phyloP scores from a whole-genome alignment of 2,888 invertebrate genomes.

The Pyrocoelia pectoralis region DNA sequence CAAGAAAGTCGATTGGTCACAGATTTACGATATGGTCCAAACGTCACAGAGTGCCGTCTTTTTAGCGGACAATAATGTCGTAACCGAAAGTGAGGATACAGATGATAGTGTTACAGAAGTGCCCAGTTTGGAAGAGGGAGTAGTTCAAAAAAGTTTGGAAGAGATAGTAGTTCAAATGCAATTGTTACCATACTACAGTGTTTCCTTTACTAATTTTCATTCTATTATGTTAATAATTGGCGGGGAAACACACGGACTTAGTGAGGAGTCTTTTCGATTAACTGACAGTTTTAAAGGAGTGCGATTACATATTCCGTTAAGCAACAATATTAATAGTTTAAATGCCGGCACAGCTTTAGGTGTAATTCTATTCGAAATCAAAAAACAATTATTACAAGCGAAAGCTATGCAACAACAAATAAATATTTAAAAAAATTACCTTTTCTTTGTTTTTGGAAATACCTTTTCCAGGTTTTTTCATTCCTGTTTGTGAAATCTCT shows the following conservation, averaged over 20 bases:
- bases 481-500: too few species aligned
- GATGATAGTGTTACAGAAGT: not conserved
- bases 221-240: slow-evolving; percentile 79
- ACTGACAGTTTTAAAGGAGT: slow-evolving; percentile 67
- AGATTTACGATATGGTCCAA: slow-evolving; percentile 62
- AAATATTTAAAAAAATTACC: too few species aligned
- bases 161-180: slow-evolving; percentile 58
- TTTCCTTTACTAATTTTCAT: slow-evolving; percentile 64
- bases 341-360: slow-evolving; percentile 86
- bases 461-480: too few species aligned
- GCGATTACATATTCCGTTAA: slow-evolving; percentile 81
- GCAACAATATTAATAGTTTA: slow-evolving; percentile 80
- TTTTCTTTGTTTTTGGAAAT: too few species aligned
- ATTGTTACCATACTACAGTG: slow-evolving; percentile 69
- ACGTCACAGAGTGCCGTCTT: slow-evolving; percentile 65
- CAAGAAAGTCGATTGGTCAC: slow-evolving; percentile 71
- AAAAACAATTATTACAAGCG: slow-evolving; percentile 64
- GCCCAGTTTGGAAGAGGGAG: slow-evolving; percentile 23
- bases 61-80: slow-evolving; percentile 72
- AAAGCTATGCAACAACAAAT: too few species aligned
- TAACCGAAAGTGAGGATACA: slow-evolving; percentile 32
- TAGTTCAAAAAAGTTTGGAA: slow-evolving; percentile 40
- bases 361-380: slow-evolving; percentile 85
- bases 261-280: slow-evolving; percentile 73
- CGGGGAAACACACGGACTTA: slow-evolving; percentile 91